These are phyloP conservation scores for Labeo rohita DNA, from an alignment of 2,113 vertebrate genomes.

Conservation along the genomic window DNA sequence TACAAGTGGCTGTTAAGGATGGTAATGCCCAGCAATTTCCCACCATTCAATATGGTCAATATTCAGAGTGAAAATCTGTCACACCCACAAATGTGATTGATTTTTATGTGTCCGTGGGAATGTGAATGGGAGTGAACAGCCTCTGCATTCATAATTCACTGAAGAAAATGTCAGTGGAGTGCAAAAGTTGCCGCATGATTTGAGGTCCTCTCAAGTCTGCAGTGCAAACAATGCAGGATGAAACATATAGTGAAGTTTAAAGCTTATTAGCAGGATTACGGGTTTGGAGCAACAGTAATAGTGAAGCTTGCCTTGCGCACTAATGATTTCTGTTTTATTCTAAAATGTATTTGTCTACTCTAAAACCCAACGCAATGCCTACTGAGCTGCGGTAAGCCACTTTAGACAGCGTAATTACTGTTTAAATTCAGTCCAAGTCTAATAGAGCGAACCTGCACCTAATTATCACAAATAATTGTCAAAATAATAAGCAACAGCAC, in stretches of 20 bases:
- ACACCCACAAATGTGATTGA: conserved; percentile 10
- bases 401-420: conserved; percentile 66
- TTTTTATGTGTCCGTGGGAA: background rate
- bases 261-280: background rate
- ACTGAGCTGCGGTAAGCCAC: conserved; percentile 56
- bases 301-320: background rate
- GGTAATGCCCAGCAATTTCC: conserved; percentile 14
- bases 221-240: background rate
- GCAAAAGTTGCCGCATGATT: background rate
- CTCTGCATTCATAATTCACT: background rate
- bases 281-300: background rate
- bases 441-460: conserved; percentile 54
- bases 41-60: conserved; percentile 27
- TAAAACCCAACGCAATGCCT: conserved; percentile 53
- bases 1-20: background rate
- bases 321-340: background rate
- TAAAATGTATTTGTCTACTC: conserved; percentile 15
- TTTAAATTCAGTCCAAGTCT: conserved; percentile 55
- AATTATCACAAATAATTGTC: conserved; percentile 66
- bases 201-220: background rate
- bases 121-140: background rate
- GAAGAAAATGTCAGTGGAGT: background rate
- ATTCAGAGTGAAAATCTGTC: conserved; percentile 31
- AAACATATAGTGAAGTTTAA: background rate
- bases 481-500: conserved; percentile 57